These are phyloP conservation scores for Panonychus citri DNA, from an alignment of 1,140 invertebrate species.

Conservation along the genomic window DNA sequence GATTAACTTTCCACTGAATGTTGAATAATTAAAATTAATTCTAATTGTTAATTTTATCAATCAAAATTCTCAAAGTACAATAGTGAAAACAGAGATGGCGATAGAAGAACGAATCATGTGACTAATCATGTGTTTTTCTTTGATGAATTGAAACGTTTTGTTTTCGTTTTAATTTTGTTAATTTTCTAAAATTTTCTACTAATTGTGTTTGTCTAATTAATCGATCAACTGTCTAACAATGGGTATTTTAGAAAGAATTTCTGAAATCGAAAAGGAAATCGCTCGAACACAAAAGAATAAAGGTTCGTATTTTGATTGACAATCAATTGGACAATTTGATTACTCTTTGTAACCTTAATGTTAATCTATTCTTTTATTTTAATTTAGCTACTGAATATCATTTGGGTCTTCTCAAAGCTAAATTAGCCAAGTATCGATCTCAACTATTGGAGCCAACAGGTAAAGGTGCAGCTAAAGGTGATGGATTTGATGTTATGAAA, in stretches of 20 bases:
- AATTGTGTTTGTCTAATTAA: too few species aligned
- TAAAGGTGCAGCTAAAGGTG: conserved; percentile 89
- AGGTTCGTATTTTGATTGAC: conserved; percentile 34
- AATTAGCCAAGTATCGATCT: conserved; percentile 88
- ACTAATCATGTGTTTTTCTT: too few species aligned
- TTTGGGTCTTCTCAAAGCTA: conserved; percentile 90
- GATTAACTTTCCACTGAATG: too few species aligned
- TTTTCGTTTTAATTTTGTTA: too few species aligned
- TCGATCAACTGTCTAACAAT: too few species aligned
- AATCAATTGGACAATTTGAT: not conserved
- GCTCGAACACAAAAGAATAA: conserved; percentile 97
- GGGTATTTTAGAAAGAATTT: conserved; percentile 94
- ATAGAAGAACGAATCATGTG: too few species aligned
- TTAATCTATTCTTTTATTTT: conserved; percentile 17
- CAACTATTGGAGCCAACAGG: conserved; percentile 71
- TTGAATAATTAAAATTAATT: too few species aligned
- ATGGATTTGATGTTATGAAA: conserved; percentile 98
- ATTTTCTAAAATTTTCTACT: too few species aligned
- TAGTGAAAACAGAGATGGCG: too few species aligned
- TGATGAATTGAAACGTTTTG: too few species aligned
- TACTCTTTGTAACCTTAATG: not conserved
- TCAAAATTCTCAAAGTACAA: too few species aligned
- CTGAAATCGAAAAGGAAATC: conserved; percentile 94
- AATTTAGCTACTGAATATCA: conserved; percentile 88
- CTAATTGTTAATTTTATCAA: too few species aligned